phyloP scores from a whole-genome alignment of 2,888 invertebrate species.

The Asteroscopus sphinx region DNA sequence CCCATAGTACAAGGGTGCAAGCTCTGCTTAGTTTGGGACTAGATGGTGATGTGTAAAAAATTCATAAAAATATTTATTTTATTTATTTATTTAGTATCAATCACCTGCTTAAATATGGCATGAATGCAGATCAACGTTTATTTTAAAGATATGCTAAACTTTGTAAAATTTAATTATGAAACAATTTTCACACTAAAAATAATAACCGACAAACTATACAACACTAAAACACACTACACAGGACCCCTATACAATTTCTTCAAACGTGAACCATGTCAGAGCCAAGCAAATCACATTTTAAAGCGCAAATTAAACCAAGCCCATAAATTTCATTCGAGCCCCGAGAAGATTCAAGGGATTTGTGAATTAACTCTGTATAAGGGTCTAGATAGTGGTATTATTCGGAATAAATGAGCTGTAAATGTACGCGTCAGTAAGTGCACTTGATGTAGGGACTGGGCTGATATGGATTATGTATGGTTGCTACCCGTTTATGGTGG shows the following conservation, averaged over 20 bases:
- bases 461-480: constrained; percentile 5
- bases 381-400: constrained; percentile 62
- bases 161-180: too few relatives aligned
- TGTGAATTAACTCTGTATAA: constrained; percentile 64
- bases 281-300: constrained; percentile 65
- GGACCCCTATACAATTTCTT: constrained; percentile 26
- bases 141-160: too few relatives aligned
- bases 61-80: too few relatives aligned
- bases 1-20: too few relatives aligned
- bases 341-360: constrained; percentile 70
- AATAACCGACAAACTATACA: not conserved
- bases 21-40: too few relatives aligned
- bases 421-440: constrained; percentile 63
- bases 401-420: constrained; percentile 69
- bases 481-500: too few relatives aligned
- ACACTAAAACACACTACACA: not conserved
- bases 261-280: constrained; percentile 37
- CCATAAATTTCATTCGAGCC: constrained; percentile 74
- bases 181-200: too few relatives aligned
- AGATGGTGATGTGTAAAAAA: too few relatives aligned
- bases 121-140: too few relatives aligned
- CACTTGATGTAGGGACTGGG: constrained; percentile 45
- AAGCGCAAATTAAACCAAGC: constrained; percentile 60
- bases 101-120: too few relatives aligned
- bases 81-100: too few relatives aligned